A percentile compares a stretch with the other conserved stretches of the same genome.
Conservation (phyloP, 2,888 invertebrate genomes). For the Oscheius onirici region DNA sequence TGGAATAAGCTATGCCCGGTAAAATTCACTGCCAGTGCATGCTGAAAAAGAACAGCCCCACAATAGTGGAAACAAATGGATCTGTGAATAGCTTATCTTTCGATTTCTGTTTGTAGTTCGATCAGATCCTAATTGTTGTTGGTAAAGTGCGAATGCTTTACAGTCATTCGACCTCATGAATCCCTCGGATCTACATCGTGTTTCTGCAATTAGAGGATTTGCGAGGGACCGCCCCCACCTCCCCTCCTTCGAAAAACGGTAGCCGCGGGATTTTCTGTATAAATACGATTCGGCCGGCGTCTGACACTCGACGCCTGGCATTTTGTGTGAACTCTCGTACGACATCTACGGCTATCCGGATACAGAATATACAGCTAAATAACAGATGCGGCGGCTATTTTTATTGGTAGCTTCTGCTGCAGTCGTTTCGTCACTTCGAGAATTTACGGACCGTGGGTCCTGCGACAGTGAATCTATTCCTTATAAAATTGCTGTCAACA, state of each 20-base stretch:
- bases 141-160: no score
- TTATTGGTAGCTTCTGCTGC: neutral
- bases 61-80: no score
- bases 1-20: no score
- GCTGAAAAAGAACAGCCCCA: no score
- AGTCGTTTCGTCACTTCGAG: neutral
- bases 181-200: neutral
- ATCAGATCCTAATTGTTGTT: no score
- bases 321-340: neutral
- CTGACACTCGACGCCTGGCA: slow-evolving; percentile 18
- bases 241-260: slow-evolving; percentile 30
- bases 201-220: slow-evolving; percentile 31
- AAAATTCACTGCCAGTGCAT: no score
- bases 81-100: no score
- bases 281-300: slow-evolving; percentile 15
- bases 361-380: neutral
- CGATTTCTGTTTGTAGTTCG: no score
- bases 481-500: slow-evolving; percentile 53
- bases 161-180: no score
- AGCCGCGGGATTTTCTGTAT: slow-evolving; percentile 19
- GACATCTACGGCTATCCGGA: neutral
- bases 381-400: slow-evolving; percentile 1
- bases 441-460: slow-evolving; percentile 36
- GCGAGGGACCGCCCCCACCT: slow-evolving; percentile 17
- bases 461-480: slow-evolving; percentile 57